Base-by-base conservation (phyloP, 1,140 invertebrate genomes). In the Goniozus legneri region DNA sequence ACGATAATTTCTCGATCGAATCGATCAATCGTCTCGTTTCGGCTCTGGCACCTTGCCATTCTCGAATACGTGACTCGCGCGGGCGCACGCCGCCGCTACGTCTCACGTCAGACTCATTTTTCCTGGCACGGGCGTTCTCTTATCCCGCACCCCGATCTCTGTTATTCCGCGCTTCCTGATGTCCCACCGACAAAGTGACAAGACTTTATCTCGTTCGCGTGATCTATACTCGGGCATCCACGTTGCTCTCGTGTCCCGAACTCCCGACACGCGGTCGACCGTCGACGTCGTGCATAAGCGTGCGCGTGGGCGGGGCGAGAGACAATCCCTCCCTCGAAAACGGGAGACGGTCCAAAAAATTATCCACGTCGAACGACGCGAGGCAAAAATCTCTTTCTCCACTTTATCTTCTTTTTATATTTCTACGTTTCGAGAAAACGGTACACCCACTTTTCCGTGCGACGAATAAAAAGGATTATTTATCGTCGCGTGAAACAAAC, bases 171-270 rank as follows among this genome's bases (percentile, higher is more conserved):
- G 53, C 27, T 44, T 53, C 35, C 24, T 47, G 32, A 34, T 33
- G 31, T 33, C n/a, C 8, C 36, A 39, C 52, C 52, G 49, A 52
- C 55, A 56, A 62, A 58, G 59, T 62, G 60, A 62, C 60, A 58
- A 58, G 60, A n/a, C 32, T 51, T 56, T 62, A 63, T 62, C 61
- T 46, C 33, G 15, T 8, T 33, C 33, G 32, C 30, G 31, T 37
- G 50, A 61, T 62, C 60, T 58, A n/a, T n/a, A n/a, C n/a, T n/a
- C n/a, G n/a, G n/a, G n/a, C n/a, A n/a, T n/a, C n/a, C n/a, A n/a
- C n/a, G n/a, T n/a, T n/a, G n/a, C n/a, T n/a, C n/a, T n/a, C n/a
- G n/a, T n/a, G n/a, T n/a, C n/a, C n/a, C n/a, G n/a, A n/a, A n/a
- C n/a, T n/a, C n/a, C n/a, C n/a, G n/a, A n/a, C n/a, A n/a, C n/a